Base-by-base conservation (phyloP, 2,888 invertebrate genomes). In the Megaustenia siamemsis region DNA sequence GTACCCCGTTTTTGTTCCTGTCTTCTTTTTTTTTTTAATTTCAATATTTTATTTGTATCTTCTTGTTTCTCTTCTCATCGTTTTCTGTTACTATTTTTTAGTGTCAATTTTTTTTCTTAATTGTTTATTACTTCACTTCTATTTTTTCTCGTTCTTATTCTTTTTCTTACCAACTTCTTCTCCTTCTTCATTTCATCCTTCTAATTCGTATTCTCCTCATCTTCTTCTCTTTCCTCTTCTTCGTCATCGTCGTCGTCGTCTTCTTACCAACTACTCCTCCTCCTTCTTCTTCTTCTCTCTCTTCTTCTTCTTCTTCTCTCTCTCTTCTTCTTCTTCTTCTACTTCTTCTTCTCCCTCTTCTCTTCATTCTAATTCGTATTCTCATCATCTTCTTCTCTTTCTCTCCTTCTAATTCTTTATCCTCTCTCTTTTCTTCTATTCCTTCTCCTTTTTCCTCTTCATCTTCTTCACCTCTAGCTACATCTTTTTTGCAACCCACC, bases 291-390 rank as follows among this genome's bases (percentile, higher is more conserved):
- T 73, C 82, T 56, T 35, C 66, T 35, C 71, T n/a, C 56, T 45
- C 40, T 45, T 81, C 71, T 69, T 45, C 40, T 63, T 81, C 53
- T 81, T 60, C 45, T 35, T 71, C 73, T 82, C 12, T 69, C 40
- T 38, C 35, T 15, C 40, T 56, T 82, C 56, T 73, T 24, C 45
- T 35, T 73, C 63, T 60, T 53, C 49, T 24, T 1, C 60, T 24
- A 24, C 60, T 60, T 60, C 60, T 60, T 60, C 60, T 60, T 60
- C 60, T 60, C 24, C 60, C 24, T 60, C 60, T 60, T 60, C 24
- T 53, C 24, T n/a, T 60, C n/a, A 8, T 60, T 24, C 24, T 60
- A 6, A 8, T 60, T 24, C 24, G 15, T 15, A 10, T 49, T 15
- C 24, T n/a, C n/a, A 24, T n/a, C n/a, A 24, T n/a, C n/a, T 60